Percentiles rank a stretch among this genome's conserved stretches.
These are phyloP conservation scores for Ectemnius cavifrons DNA, from an alignment of 2,888 invertebrate genomes.

Conservation along the genomic window DNA sequence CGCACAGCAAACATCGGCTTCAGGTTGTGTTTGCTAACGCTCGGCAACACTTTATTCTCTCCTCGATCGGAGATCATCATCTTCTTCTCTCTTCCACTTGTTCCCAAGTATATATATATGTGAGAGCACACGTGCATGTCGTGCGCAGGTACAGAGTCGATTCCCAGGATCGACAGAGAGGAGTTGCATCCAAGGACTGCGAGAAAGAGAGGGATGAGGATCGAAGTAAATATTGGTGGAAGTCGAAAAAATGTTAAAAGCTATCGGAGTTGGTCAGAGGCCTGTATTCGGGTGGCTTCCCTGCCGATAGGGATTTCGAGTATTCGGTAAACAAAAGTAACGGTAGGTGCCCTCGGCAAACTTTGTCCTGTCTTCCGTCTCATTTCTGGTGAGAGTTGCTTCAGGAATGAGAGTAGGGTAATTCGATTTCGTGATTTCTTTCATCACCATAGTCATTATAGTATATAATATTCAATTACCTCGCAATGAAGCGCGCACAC, in stretches of 20 bases:
- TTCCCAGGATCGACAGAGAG: constrained; percentile 28
- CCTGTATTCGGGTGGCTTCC: constrained; percentile 13
- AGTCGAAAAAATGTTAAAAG: constrained; percentile 62
- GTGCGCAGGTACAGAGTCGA: constrained; percentile 46
- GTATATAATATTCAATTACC: too few species aligned
- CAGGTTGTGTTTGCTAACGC: constrained; percentile 45
- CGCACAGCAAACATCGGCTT: constrained; percentile 21
- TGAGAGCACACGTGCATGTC: constrained; percentile 46
- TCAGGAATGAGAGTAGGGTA: too few species aligned
- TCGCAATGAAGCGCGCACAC: too few species aligned
- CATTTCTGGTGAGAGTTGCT: neutral
- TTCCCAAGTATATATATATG: constrained; percentile 11
- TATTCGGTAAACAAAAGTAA: constrained; percentile 44
- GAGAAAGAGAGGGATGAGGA: neutral
- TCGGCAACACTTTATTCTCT: constrained; percentile 59
- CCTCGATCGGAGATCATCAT: constrained; percentile 23
- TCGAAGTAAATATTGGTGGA: constrained; percentile 57
- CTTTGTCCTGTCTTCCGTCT: neutral
- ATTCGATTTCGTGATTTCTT: too few species aligned
- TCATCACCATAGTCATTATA: too few species aligned
- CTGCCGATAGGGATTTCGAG: constrained; percentile 51
- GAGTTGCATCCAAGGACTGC: neutral
- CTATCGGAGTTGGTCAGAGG: constrained; percentile 40
- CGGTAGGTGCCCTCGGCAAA: neutral
- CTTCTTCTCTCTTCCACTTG: constrained; percentile 43